A percentile compares a stretch with the other conserved stretches of the same genome.
Evolutionary conservation across 2,113 vertebrate genomes (phyloP).

Genomic region (Pungitius pungitius): DNA sequence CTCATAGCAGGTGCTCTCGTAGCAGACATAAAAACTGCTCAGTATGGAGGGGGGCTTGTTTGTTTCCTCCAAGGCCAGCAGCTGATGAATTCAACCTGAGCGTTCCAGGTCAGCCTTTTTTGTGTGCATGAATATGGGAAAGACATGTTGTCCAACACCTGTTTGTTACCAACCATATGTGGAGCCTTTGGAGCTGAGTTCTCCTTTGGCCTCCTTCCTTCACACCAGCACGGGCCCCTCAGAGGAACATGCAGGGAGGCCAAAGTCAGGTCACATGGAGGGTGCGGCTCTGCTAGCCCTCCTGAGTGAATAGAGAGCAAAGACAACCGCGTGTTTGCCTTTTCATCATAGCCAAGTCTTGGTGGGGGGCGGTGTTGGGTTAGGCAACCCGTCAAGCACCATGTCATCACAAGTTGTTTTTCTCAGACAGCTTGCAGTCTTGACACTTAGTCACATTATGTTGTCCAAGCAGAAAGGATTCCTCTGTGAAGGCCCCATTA

Average conservation of each 20-base stretch:
- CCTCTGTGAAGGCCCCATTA: neutral
- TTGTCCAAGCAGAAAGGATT: slow-evolving; percentile 12
- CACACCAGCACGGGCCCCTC: slow-evolving; percentile 52
- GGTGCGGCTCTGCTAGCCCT: slow-evolving; percentile 63
- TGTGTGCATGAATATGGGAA: slow-evolving; percentile 11
- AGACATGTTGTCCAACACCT: slow-evolving; percentile 64
- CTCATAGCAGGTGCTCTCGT: slow-evolving; percentile 12
- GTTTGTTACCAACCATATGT: slow-evolving; percentile 44
- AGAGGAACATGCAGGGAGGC: slow-evolving; percentile 58
- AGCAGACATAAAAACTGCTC: slow-evolving; percentile 11
- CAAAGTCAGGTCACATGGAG: slow-evolving; percentile 74
- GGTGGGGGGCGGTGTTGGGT: slow-evolving; percentile 27
- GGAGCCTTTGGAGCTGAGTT: slow-evolving; percentile 39
- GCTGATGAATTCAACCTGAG: slow-evolving; percentile 29
- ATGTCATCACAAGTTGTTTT: slow-evolving; percentile 12
- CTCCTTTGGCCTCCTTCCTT: slow-evolving; percentile 58
- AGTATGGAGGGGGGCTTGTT: slow-evolving; percentile 28
- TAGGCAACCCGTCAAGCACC: slow-evolving; percentile 51
- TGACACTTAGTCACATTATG: slow-evolving; percentile 17
- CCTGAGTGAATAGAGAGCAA: slow-evolving; percentile 52
- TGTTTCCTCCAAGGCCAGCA: slow-evolving; percentile 15
- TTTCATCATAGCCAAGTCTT: slow-evolving; percentile 57
- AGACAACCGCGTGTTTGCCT: slow-evolving; percentile 59
- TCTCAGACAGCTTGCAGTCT: slow-evolving; percentile 19
- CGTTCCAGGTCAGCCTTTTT: neutral